Evolutionary conservation across 92 coral and sea anemone genomes (phyloP).

Genomic region (Diadumene lineata): DNA sequence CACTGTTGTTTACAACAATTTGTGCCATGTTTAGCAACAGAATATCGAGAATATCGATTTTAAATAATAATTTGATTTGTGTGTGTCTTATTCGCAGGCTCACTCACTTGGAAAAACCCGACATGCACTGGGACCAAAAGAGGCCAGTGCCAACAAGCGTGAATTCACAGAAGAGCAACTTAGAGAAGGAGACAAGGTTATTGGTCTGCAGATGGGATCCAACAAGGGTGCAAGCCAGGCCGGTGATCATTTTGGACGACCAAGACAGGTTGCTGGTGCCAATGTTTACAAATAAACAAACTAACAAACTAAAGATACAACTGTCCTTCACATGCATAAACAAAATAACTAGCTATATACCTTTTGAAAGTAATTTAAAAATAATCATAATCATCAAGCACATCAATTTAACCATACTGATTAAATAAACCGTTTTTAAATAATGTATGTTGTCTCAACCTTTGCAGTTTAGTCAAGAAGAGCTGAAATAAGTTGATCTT

Average conservation of each 20-base stretch:
- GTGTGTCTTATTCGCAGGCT: too few relatives aligned
- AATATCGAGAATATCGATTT: background rate
- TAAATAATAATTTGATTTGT: background rate
- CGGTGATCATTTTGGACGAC: slow-evolving; percentile 80
- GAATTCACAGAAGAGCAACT: slow-evolving; percentile 80
- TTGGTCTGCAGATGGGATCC: slow-evolving; percentile 89
- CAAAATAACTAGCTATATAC: too few relatives aligned
- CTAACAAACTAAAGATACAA: background rate
- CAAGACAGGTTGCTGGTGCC: slow-evolving; percentile 80
- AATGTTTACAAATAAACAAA: slow-evolving; percentile 54
- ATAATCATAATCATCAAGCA: too few relatives aligned
- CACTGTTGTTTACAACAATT: too few relatives aligned
- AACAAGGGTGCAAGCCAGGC: slow-evolving; percentile 78
- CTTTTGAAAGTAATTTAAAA: too few relatives aligned
- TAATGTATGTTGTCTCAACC: too few relatives aligned
- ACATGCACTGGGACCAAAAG: slow-evolving; percentile 60
- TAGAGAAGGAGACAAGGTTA: slow-evolving; percentile 59
- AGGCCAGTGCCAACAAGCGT: slow-evolving; percentile 62
- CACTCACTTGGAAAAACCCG: slow-evolving; percentile 31
- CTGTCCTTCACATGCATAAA: background rate
- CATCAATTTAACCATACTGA: too few relatives aligned
- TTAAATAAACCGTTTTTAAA: too few relatives aligned
- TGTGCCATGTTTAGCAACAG: too few relatives aligned
- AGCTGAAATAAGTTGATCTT: too few relatives aligned
- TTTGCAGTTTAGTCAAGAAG: too few relatives aligned